Evolutionary conservation across 1,140 invertebrate genomes (phyloP), one percentile per base, ranked within the genome.

Genomic region (Brachystomella parvula): DNA sequence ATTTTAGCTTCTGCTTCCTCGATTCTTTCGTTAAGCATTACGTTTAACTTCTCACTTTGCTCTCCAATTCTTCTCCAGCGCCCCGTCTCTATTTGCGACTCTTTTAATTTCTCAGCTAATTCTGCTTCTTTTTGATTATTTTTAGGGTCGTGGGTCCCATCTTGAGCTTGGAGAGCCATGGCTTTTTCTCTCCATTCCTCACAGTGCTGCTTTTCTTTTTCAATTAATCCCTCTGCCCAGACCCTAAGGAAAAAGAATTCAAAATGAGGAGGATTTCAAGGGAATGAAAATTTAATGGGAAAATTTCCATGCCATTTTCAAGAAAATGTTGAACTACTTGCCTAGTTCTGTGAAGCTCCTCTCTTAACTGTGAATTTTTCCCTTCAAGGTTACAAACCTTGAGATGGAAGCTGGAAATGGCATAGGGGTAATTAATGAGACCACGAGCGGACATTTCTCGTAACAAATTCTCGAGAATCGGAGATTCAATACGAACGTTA

Each of bases 391-490:
- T 80, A 76, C 84, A 83, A 1, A 88, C 73, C 75, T 86, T 84
- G 65, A 85, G 82, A 67, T 87, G 83, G 15, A 87, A 80, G 71
- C 85, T 78, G 85, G 88, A 87, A 1, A 86, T 86, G 21, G 87
- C 85, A 71, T 87, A 85, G 75, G 87, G 88, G 86, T 87, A 88
- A 9, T 87, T 86, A 44, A 85, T 83, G 19, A 85, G 77, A 74
- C 86, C 85, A 44, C 86, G 79, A 1, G 83, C 82, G 73, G 88
- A 86, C 76, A 89, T 80, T 39, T 84, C 83, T 71, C 82, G 79
- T 12, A 86, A 71, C 35, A 86, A 74, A 66, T 79, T 78, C 72
- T 86, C 84, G 67, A 86, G 75, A 31, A 81, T 80, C 61, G 79
- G 76, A 1, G 83, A 70, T 31, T 73, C 49, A 35, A 73, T 70